Base-by-base conservation (phyloP, 64 coral and sea anemone species). In the Pocillopora damicornis region DNA sequence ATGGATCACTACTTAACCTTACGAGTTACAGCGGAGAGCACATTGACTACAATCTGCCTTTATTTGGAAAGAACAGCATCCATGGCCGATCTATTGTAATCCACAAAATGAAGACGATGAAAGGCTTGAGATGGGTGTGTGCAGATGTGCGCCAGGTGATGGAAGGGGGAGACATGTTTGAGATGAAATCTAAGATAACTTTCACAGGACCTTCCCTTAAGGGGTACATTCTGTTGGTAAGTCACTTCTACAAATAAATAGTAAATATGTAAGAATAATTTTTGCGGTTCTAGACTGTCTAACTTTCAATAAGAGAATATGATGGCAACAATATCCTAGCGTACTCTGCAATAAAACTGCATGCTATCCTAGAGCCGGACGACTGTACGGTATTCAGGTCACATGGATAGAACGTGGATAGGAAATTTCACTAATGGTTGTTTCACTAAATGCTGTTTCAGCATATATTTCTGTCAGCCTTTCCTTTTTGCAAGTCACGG, bases 11-110 rank as follows among this genome's bases (percentile, higher is more conserved):
- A 58, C 76, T 90, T 38, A 89, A 82, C 13, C 58, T 26, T 17
- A 74, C 60, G 12, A 61, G 61, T 11, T 91, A 86, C 76, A 69
- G 36, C 16, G 62, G 20, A 5, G 88, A 15, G 9, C 76, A 90
- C 64, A 16, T 67, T 20, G 94, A 97, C 60, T 97, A 76, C 38
- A 93, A 97, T 71, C 87, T 99, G 25, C 93, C 93, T 3, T 76
- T 99, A 69, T 99, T 92, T 87, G 97, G 97, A 6, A 85, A 88
- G 75, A 92, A 99, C 35, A 99, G 93, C 61, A 79, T 93, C 13
- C 80, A 95, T n/a, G 89, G 93, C 35, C 90, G 91, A 38, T 95
- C 93, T 9, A 25, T 95, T 38, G 83, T 95, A 16, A 88, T 99
- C 61, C 94, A 97, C 83, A 79, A 93, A 22, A 88, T 89, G 37